These are phyloP conservation scores for Drosophila tripunctata DNA, from an alignment of 2,888 invertebrate species.

Conservation along the genomic window DNA sequence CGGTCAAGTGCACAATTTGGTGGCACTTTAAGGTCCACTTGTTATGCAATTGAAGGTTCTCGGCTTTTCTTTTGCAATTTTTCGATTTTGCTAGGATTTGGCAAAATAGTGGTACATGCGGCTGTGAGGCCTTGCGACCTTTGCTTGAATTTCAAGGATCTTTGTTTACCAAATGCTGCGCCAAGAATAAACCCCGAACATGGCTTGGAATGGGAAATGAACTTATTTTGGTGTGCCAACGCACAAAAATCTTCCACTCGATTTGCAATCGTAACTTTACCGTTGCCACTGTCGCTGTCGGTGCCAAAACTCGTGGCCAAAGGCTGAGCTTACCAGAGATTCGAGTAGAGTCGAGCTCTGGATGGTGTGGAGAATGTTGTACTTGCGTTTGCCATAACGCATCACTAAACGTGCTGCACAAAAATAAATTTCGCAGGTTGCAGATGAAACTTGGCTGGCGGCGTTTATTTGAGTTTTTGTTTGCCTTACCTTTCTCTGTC, in stretches of 20 bases:
- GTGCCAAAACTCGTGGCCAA: slow-evolving; percentile 48
- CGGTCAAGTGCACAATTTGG: slow-evolving; percentile 17
- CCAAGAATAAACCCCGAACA: slow-evolving; percentile 55
- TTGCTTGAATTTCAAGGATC: slow-evolving; percentile 67
- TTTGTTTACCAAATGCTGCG: slow-evolving; percentile 45
- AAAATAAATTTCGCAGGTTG: slow-evolving; percentile 71
- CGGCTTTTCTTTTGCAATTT: slow-evolving; percentile 24
- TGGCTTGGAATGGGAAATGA: slow-evolving; percentile 19
- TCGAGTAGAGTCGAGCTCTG: background rate
- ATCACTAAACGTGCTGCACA: slow-evolving; percentile 68
- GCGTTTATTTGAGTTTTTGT: slow-evolving; percentile 28
- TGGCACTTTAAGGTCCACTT: slow-evolving; percentile 21
- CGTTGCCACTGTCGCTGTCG: slow-evolving; percentile 10
- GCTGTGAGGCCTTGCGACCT: slow-evolving; percentile 60
- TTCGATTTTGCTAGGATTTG: slow-evolving; percentile 25
- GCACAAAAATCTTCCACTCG: slow-evolving; percentile 74
- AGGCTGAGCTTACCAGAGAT: slow-evolving; percentile 36
- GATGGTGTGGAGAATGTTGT: background rate
- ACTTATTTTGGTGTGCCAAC: slow-evolving; percentile 60
- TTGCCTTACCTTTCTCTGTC: background rate
- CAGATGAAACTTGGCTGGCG: slow-evolving; percentile 55
- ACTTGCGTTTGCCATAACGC: slow-evolving; percentile 60
- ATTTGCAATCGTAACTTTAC: slow-evolving; percentile 57
- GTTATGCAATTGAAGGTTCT: slow-evolving; percentile 20
- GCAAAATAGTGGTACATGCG: slow-evolving; percentile 28